Conservation (phyloP, 2,888 invertebrate species). For the Baccha elongata region DNA sequence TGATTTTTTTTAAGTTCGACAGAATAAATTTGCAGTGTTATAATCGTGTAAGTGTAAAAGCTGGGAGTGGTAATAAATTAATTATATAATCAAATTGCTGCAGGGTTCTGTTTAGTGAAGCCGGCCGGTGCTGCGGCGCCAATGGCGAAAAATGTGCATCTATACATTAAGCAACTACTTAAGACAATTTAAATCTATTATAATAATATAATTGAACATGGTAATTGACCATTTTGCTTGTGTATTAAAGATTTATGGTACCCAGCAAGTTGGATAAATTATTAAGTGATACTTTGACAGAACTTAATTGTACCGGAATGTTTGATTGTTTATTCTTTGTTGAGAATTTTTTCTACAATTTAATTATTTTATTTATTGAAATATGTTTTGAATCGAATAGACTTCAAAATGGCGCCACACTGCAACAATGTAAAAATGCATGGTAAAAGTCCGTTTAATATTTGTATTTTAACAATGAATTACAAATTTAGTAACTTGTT, state of each 20-base stretch:
- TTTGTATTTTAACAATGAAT: no score
- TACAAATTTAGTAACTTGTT: no score
- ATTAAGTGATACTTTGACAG: slow-evolving; percentile 24
- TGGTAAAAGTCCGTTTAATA: no score
- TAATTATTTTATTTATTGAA: no score
- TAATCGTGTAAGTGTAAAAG: no score
- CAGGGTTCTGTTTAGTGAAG: slow-evolving; percentile 14
- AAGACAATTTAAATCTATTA: slow-evolving; percentile 22
- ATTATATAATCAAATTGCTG: slow-evolving; percentile 36
- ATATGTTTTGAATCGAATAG: no score
- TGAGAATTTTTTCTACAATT: no score
- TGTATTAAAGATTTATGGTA: slow-evolving; percentile 15
- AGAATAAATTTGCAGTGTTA: slow-evolving; percentile 1
- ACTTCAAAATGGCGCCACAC: no score
- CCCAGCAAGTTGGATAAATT: slow-evolving; percentile 42
- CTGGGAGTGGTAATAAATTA: slow-evolving; percentile 2
- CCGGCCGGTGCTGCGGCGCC: neutral
- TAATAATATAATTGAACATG: slow-evolving; percentile 18
- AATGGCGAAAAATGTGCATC: no score
- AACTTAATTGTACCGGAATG: no score
- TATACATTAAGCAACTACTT: neutral
- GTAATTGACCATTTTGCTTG: slow-evolving; percentile 13
- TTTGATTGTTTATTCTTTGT: no score
- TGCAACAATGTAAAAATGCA: no score
- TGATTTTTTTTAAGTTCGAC: neutral